Percentiles rank a stretch among this genome's conserved stretches.
Conservation (phyloP, 2,113 vertebrate species). For the Ploceus nigricollis region DNA sequence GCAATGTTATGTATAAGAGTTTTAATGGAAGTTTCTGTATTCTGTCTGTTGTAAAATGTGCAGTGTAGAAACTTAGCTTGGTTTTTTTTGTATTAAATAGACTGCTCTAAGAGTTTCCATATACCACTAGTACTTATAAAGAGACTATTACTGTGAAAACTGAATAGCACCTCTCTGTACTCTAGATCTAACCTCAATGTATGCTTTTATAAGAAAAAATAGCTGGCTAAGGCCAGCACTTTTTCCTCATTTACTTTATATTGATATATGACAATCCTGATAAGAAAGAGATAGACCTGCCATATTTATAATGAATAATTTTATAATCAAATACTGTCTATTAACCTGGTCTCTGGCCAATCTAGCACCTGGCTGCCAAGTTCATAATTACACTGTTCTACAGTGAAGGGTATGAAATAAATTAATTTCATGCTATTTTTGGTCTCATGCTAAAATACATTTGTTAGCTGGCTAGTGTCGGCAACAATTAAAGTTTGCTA, state of each 20-base stretch:
- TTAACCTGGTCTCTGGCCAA: slow-evolving; percentile 40
- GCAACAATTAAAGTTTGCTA: slow-evolving; percentile 21
- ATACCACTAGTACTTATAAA: background rate
- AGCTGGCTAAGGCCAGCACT: slow-evolving; percentile 29
- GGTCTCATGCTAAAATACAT: background rate
- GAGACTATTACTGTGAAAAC: background rate
- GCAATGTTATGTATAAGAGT: background rate
- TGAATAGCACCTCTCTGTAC: background rate
- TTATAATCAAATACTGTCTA: slow-evolving; percentile 53
- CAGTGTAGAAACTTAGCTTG: background rate
- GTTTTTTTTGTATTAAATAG: background rate
- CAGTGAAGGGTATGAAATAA: slow-evolving; percentile 35
- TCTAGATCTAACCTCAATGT: background rate
- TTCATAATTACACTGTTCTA: slow-evolving; percentile 31
- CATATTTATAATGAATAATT: slow-evolving; percentile 49
- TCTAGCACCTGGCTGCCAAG: slow-evolving; percentile 18
- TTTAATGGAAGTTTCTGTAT: background rate
- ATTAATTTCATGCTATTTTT: slow-evolving; percentile 20
- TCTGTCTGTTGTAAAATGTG: background rate
- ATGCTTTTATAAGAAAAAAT: slow-evolving; percentile 26
- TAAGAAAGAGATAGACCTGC: slow-evolving; percentile 44
- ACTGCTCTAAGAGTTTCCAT: background rate
- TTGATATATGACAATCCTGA: slow-evolving; percentile 34
- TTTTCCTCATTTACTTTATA: slow-evolving; percentile 53
- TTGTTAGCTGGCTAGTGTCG: background rate